Percentiles rank a stretch among this genome's conserved stretches.
These are phyloP conservation scores for Osedax frankpressi DNA, from an alignment of 2,888 invertebrate genomes.

Conservation along the genomic window DNA sequence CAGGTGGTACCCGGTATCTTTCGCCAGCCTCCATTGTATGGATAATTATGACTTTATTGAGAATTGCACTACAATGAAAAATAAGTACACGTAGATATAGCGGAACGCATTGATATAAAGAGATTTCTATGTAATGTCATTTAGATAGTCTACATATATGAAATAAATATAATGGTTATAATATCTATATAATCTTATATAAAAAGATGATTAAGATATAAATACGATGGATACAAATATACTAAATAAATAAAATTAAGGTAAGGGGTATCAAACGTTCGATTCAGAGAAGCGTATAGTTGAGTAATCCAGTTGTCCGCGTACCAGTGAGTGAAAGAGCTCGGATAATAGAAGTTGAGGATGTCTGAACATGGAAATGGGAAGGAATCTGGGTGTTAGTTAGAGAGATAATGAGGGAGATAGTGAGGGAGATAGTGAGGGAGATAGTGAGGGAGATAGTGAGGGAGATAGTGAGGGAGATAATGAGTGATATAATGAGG, in stretches of 20 bases:
- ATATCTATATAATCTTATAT: too few species aligned
- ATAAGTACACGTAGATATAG: not conserved
- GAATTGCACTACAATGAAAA: not conserved
- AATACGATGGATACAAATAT: too few species aligned
- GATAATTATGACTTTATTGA: not conserved
- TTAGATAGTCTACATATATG: too few species aligned
- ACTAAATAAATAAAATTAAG: too few species aligned
- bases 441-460: not conserved
- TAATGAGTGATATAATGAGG: not conserved
- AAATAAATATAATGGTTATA: too few species aligned
- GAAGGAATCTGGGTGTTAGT: not conserved
- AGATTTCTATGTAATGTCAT: too few species aligned
- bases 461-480: not conserved
- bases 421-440: not conserved
- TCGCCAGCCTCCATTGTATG: not conserved
- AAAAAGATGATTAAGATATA: too few species aligned
- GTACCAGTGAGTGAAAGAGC: not conserved
- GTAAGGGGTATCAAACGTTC: not conserved
- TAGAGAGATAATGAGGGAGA: not conserved
- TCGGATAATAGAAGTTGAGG: not conserved
- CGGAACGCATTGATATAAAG: too few species aligned
- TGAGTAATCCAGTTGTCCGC: not conserved
- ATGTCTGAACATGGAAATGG: not conserved
- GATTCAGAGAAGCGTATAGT: not conserved
- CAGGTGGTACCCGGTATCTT: not conserved